Evolutionary conservation across 64 coral and sea anemone species (phyloP).

Genomic region (Montipora sp.): DNA sequence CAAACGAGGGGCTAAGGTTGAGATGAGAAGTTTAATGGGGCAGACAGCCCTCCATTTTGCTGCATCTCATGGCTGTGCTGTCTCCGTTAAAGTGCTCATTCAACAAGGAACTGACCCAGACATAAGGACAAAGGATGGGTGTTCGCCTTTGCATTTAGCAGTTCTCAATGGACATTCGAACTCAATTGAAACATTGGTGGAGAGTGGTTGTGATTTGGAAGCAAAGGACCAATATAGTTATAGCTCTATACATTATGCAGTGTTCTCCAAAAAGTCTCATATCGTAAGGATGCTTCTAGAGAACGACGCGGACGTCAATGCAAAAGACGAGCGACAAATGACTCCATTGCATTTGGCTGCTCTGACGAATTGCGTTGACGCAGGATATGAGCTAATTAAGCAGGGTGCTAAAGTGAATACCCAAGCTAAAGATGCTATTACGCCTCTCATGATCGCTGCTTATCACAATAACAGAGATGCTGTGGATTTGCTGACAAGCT

Average conservation of each 20-base stretch:
- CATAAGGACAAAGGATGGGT: slow-evolving; percentile 44
- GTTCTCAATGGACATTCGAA: slow-evolving; percentile 45
- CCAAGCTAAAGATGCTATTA: slow-evolving; percentile 61
- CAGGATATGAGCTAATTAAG: slow-evolving; percentile 45
- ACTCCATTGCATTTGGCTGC: slow-evolving; percentile 80
- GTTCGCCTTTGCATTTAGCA: slow-evolving; percentile 71
- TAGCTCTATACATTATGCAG: slow-evolving; percentile 59
- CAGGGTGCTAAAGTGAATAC: slow-evolving; percentile 59
- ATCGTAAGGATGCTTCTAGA: slow-evolving; percentile 41
- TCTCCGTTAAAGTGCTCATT: slow-evolving; percentile 56
- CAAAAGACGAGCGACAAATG: slow-evolving; percentile 42
- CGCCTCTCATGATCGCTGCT: slow-evolving; percentile 80
- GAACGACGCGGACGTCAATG: slow-evolving; percentile 46
- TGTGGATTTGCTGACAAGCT: slow-evolving; percentile 38
- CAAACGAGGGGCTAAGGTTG: slow-evolving; percentile 55
- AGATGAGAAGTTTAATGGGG: slow-evolving; percentile 5
- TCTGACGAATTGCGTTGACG: slow-evolving; percentile 47
- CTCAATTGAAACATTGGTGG: slow-evolving; percentile 20
- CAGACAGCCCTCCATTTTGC: slow-evolving; percentile 80
- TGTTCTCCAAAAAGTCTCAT: slow-evolving; percentile 34
- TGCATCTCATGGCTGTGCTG: slow-evolving; percentile 53
- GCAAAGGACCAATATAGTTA: slow-evolving; percentile 61
- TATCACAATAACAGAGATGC: slow-evolving; percentile 58
- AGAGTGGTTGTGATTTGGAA: slow-evolving; percentile 57
- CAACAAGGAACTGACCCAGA: slow-evolving; percentile 32